Evolutionary conservation across 2,113 vertebrate genomes (phyloP), one percentile per base, ranked within the genome.

Genomic region (Phylloscopus trochilus): DNA sequence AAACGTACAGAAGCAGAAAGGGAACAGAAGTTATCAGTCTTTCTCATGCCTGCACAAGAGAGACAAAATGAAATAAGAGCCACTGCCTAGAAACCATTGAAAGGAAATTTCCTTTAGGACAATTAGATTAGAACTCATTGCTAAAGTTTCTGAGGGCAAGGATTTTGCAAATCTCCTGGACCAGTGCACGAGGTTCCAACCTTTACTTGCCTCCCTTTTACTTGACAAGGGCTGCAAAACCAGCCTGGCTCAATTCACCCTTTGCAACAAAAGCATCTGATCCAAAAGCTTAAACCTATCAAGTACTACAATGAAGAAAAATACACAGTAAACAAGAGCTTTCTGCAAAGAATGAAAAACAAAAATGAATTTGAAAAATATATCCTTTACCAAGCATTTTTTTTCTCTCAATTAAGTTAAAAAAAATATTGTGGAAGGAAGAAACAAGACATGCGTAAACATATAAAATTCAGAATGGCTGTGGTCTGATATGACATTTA

Each of bases 401-500:
- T 66, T 67, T 47, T 26, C 22, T 46, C 53, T 78, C 37, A 53
- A 87, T 86, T 87, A 91, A 69, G 33, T 67, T 62, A 15, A 64
- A 87, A 87, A 44, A 86, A 75, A 49, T 39, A 72, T 20, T 31
- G 30, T 23, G 8, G 49, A 91, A 89, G 76, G 46, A 92, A 76
- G 76, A 86, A 91, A 84, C 27, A 73, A 86, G 55, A 78, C 78
- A 90, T 9, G 44, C 37, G 1, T 43, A 88, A 75, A 91, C 19
- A 64, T 72, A 70, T 46, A 83, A 75, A 87, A 89, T 74, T 60
- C 94, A 91, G 82, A 89, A 96, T 67, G 93, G 95, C 82, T 79
- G 39, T 85, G 66, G 96, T 93, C 72, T 77, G 92, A 94, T 93
- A 93, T 93, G 96, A 97, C 96, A 96, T 97, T 92, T 93, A 93